Evolutionary conservation across 2,888 invertebrate genomes (phyloP), one percentile per base, ranked within the genome.

Genomic region (Sisyra nigra): DNA sequence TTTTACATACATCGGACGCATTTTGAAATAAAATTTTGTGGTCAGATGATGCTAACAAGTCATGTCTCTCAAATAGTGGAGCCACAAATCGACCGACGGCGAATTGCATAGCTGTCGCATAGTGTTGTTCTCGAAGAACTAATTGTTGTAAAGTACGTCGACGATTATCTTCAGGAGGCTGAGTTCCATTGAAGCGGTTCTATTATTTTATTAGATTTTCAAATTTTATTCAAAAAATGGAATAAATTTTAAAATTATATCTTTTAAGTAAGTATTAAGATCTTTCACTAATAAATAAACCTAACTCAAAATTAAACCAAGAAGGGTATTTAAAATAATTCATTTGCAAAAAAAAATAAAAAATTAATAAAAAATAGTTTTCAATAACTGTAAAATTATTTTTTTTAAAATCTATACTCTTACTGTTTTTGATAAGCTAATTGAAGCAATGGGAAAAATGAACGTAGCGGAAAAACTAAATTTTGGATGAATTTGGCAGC

Each of bases 21-120:
- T 88, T 88, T 65, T 88, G 87, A 60, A 87, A 88, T 44, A 88
- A 66, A 30, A 80, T 69, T 57, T 78, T 72, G 60, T 87, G 86
- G 56, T 88, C 87, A 41, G 73, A 71, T 2, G 78, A 73, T 2
- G 79, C 74, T 42, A 87, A 76, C 9, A 87, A 68, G 55, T 87
- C 87, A 40, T 76, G 76, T 45, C 82, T 68, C 54, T 86, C 85
- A 4, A 72, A 68, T 48, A 87, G 60, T 0, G 86, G 82, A 1
- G 77, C 74, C 37, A 83, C 77, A 59, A 85, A 87, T 47, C 86
- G 69, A 46, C 80, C 74, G 47, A 84, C 70, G 3, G 86, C 86
- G 54, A 82, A 86, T 54, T 85, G 84, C 43, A 87, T 62, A 42
- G 77, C 76, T 1, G 80, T 74, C 49, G 80, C 76, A 54, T 81